These are phyloP conservation scores for Stegodyphus dumicola DNA, from an alignment of 1,140 invertebrate genomes.

Conservation along the genomic window DNA sequence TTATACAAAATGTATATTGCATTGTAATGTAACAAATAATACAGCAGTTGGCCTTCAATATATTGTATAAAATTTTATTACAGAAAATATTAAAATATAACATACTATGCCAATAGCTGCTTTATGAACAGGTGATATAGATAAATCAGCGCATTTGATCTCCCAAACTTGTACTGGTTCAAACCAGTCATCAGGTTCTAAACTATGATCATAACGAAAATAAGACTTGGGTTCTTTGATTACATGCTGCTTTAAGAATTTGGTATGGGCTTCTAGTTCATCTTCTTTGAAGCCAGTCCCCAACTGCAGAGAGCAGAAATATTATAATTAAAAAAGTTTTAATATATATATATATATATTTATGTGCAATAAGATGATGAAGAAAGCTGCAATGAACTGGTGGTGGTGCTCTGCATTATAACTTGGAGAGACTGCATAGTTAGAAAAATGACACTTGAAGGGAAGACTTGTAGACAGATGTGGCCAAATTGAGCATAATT, in stretches of 20 bases:
- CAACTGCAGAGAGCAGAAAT: conserved; percentile 74
- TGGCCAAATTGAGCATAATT: too few relatives aligned
- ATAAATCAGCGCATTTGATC: conserved; percentile 98
- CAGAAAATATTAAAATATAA: conserved; percentile 68
- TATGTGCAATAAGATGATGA: too few relatives aligned
- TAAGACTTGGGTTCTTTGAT: conserved; percentile 83
- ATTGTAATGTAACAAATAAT: too few relatives aligned
- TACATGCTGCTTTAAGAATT: conserved; percentile 80
- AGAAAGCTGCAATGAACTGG: too few relatives aligned
- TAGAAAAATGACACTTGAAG: too few relatives aligned
- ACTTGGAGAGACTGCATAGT: too few relatives aligned
- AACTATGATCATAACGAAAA: conserved; percentile 81
- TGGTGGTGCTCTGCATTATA: too few relatives aligned
- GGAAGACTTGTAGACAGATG: too few relatives aligned
- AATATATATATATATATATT: too few relatives aligned
- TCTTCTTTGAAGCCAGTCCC: conserved; percentile 98
- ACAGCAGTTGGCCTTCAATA: too few relatives aligned
- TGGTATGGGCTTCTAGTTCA: conserved; percentile 81
- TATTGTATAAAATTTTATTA: background rate
- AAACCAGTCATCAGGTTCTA: conserved; percentile 96
- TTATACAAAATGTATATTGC: too few relatives aligned
- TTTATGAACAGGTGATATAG: conserved; percentile 92
- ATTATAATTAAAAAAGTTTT: too few relatives aligned
- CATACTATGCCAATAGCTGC: conserved; percentile 88
- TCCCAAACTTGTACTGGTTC: conserved; percentile 94